Evolutionary conservation across 1,140 invertebrate genomes (phyloP).

Genomic region (Globodera ellingtonae): DNA sequence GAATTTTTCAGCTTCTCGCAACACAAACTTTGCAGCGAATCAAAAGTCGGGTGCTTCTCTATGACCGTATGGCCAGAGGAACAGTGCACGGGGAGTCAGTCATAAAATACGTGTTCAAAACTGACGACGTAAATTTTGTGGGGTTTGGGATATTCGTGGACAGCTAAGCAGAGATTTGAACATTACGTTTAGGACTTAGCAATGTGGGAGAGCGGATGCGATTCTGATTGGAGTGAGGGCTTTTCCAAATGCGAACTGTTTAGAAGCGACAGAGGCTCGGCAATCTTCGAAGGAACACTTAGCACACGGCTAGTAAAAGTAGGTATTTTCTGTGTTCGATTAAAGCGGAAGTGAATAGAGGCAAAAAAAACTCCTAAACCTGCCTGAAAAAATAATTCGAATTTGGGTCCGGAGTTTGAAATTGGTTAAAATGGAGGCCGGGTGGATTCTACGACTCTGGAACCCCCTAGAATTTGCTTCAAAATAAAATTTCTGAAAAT

Average conservation of each 20-base stretch:
- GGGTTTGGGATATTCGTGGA: slow-evolving; percentile 20
- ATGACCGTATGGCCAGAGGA: neutral
- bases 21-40: slow-evolving; percentile 34
- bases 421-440: no score
- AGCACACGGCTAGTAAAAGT: slow-evolving; percentile 39
- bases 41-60: neutral
- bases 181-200: slow-evolving; percentile 24
- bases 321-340: neutral
- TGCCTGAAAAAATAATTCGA: no score
- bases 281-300: slow-evolving; percentile 38
- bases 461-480: no score
- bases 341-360: no score
- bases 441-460: no score
- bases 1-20: slow-evolving; percentile 10
- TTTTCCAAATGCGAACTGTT: slow-evolving; percentile 43
- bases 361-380: no score
- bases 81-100: slow-evolving; percentile 28
- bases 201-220: slow-evolving; percentile 45
- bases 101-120: slow-evolving; percentile 49
- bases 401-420: no score
- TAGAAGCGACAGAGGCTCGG: slow-evolving; percentile 40
- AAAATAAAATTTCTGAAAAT: neutral
- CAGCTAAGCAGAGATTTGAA: no score
- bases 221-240: slow-evolving; percentile 55
- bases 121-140: slow-evolving; percentile 35